phyloP scores from a whole-genome alignment of 1,140 invertebrate species.

The Bradysia coprophila region DNA sequence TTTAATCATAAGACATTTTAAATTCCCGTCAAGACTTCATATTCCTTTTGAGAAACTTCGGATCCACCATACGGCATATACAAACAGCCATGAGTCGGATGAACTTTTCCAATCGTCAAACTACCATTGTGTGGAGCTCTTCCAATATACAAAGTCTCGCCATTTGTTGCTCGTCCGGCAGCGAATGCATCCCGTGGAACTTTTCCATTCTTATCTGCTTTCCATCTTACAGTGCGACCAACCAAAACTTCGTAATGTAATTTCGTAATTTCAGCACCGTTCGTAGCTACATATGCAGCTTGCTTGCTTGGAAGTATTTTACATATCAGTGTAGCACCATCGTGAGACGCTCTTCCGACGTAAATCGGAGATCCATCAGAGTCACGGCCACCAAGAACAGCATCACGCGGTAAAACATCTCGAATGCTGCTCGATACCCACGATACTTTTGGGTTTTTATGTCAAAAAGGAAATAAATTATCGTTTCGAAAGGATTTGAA shows the following conservation, averaged over 20 bases:
- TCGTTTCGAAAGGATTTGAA: too few relatives aligned
- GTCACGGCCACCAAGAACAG: slow-evolving; percentile 19
- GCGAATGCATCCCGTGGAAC: slow-evolving; percentile 32
- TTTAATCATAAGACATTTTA: too few relatives aligned
- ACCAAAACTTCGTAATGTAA: slow-evolving; percentile 19
- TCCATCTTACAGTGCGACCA: too few relatives aligned
- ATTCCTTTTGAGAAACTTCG: slow-evolving; percentile 25
- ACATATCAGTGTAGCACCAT: slow-evolving; percentile 8
- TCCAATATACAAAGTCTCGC: slow-evolving; percentile 37
- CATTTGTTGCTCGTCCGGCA: slow-evolving; percentile 31
- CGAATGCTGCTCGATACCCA: too few relatives aligned
- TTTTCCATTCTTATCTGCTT: slow-evolving; percentile 21
- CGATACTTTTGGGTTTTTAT: too few relatives aligned
- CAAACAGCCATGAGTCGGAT: slow-evolving; percentile 38
- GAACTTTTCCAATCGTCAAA: slow-evolving; percentile 35
- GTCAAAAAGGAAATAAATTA: too few relatives aligned
- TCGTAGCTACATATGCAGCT: slow-evolving; percentile 15
- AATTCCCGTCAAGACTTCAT: background rate
- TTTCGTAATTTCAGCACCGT: slow-evolving; percentile 35
- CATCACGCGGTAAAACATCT: too few relatives aligned
- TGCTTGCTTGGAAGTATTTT: slow-evolving; percentile 1
- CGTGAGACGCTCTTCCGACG: slow-evolving; percentile 15
- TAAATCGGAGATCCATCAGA: slow-evolving; percentile 16
- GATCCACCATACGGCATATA: slow-evolving; percentile 42
- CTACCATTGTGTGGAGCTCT: slow-evolving; percentile 34